Evolutionary conservation across 1,140 invertebrate genomes (phyloP).

Genomic region (Copidosoma floridanum): DNA sequence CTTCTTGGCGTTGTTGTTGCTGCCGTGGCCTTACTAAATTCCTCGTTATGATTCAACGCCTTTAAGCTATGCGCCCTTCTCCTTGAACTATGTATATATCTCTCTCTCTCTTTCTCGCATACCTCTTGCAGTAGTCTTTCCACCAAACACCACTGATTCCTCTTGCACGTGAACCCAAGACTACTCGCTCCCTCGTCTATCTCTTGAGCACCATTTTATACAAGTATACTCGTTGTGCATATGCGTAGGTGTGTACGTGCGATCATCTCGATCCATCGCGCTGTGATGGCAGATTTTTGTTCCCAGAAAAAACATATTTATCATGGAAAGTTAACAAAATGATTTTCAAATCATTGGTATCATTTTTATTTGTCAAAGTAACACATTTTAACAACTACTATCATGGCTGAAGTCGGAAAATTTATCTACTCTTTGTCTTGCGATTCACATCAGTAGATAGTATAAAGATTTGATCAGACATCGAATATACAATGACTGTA

Average conservation of each 20-base stretch:
- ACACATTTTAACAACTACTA: no score
- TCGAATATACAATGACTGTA: no score
- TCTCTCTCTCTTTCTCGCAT: constrained; percentile 7
- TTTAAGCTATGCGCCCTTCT: constrained; percentile 44
- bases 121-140: constrained; percentile 19
- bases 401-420: no score
- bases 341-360: no score
- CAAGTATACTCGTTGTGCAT: neutral
- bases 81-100: constrained; percentile 6
- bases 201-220: constrained; percentile 27
- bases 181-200: constrained; percentile 40
- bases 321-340: no score
- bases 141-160: constrained; percentile 40
- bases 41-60: constrained; percentile 55
- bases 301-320: no score
- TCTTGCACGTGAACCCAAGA: constrained; percentile 31
- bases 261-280: neutral
- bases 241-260: neutral
- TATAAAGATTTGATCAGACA: no score
- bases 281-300: no score
- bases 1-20: no score
- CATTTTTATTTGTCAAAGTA: no score
- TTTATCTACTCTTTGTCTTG: no score
- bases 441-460: no score
- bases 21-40: constrained; percentile 50